Evolutionary conservation across 2,797 vertebrate species (phyloP), one percentile per base, ranked within the genome.

Genomic region (Gambusia yucatana): DNA sequence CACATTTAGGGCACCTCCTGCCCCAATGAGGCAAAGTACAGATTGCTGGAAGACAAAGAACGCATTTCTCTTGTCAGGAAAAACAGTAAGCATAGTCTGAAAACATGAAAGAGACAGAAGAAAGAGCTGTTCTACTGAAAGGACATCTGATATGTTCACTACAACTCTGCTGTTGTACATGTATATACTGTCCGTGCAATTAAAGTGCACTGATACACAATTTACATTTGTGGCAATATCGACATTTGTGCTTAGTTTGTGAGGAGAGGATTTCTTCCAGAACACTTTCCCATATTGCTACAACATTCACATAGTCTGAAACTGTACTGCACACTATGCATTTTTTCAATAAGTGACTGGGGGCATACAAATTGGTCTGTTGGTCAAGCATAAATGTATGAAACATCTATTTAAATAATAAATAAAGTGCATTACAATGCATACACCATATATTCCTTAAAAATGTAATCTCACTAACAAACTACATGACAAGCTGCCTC

Each of bases 21-120:
- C 61, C 75, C 79, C 52, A 67, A 67, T 70, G 77, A 86, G 65
- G 83, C 43, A 78, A n/a, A 72, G 70, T 0, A 1, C 77, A 82
- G 72, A 82, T 81, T 85, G 78, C 77, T 73, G 36, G 33, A 82
- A 79, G 78, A 85, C 70, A 67, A 73, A 80, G 76, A 81, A 77
- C 78, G 71, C 36, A 75, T 87, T 83, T 83, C 80, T 80, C 76
- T 82, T 52, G 2, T 73, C 73, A 69, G 83, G 55, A 69, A 61
- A 81, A 43, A 80, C 2, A 8, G 57, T 3, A 9, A 75, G 82
- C 75, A 83, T 78, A 87, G 70, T 59, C 75, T 72, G 57, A 82
- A 77, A 70, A 75, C 73, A 72, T 2, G 1, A 84, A 71, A 79
- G 33, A 28, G 14, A 81, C 69, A 48, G 50, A 39, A 8, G 22